Evolutionary conservation across 2,888 invertebrate genomes (phyloP), one percentile per base, ranked within the genome.

Genomic region (Aspidapion aeneum): DNA sequence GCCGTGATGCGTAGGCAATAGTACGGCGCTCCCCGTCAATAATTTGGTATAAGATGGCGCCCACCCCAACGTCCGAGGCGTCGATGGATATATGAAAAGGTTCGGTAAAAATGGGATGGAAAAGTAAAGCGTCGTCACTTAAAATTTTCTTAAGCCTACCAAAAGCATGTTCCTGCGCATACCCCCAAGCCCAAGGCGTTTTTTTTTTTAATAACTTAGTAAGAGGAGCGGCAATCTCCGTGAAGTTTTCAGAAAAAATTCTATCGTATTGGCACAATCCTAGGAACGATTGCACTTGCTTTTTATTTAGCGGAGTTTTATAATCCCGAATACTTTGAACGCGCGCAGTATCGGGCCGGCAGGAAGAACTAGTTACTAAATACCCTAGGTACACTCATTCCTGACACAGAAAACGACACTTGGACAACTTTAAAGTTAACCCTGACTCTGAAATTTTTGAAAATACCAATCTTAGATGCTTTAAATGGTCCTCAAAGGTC

Each of bases 271-370:
- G 12, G 35, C 66, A 67, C 1, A 67, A 48, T 1, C 69, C 67
- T 19, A 69, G 55, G 56, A 69, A 67, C 21, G 55, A 57, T 57
- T 64, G 62, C 16, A 68, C 18, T 35, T 68, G 62, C 50, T 65
- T 67, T n/a, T n/a, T n/a, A n/a, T n/a, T n/a, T n/a, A n/a, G n/a
- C n/a, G n/a, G n/a, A n/a, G n/a, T n/a, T n/a, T n/a, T n/a, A n/a
- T n/a, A n/a, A n/a, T n/a, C n/a, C n/a, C n/a, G n/a, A n/a, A n/a
- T n/a, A n/a, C n/a, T n/a, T n/a, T n/a, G n/a, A n/a, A n/a, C n/a
- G n/a, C n/a, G n/a, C n/a, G n/a, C n/a, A n/a, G n/a, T n/a, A n/a
- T n/a, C n/a, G n/a, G n/a, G n/a, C n/a, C n/a, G n/a, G n/a, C n/a
- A n/a, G n/a, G n/a, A n/a, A n/a, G n/a, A n/a, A n/a, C n/a, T n/a